Evolutionary conservation across 1,140 invertebrate species (phyloP), one percentile per base, ranked within the genome.

Genomic region (Aphelinus atriplicis): DNA sequence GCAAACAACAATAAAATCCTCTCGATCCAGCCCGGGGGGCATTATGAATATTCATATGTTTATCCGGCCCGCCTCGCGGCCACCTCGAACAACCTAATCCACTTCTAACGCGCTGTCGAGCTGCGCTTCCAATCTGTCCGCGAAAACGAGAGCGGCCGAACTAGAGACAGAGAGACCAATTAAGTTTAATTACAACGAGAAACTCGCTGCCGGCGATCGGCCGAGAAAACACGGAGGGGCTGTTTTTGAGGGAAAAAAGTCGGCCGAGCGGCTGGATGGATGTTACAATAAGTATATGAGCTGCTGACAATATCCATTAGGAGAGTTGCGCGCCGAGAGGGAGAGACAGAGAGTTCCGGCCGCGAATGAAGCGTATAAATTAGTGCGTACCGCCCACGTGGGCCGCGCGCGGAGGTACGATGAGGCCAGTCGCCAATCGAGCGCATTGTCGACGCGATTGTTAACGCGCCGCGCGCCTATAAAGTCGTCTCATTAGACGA

Each of bases 401-500:
- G 57, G 1, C 53, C 26, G 26, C 26, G 60, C 4, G 60, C 26
- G 26, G 60, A 62, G 60, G 43, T 4, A 3, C 6, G 43, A 2
- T 53, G 26, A 45, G 60, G 53, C 26, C 42, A 56, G 65, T 62
- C 45, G 65, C 58, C 43, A 26, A 26, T 26, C 26, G 26, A 26
- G 26, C 26, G 58, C 72, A 69, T 74, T 68, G 72, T 74, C 68
- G 68, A 74, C 58, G 26, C 26, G 72, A 74, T 74, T 74, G 72
- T 74, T 74, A 74, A 74, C 72, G 72, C 64, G 45, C 50, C 70
- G 43, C 62, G 51, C 48, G 65, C 68, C 53, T 70, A 77, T 77
- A 77, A 77, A 77, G 76, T 73, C 71, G 76, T 77, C 76, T 77
- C 76, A 71, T 77, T 77, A 75, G 71, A 75, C 68, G 71, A 66